A percentile compares a stretch with the other conserved stretches of the same genome.
phyloP scores from a whole-genome alignment of 2,797 vertebrate species.

The Nasua narica region DNA sequence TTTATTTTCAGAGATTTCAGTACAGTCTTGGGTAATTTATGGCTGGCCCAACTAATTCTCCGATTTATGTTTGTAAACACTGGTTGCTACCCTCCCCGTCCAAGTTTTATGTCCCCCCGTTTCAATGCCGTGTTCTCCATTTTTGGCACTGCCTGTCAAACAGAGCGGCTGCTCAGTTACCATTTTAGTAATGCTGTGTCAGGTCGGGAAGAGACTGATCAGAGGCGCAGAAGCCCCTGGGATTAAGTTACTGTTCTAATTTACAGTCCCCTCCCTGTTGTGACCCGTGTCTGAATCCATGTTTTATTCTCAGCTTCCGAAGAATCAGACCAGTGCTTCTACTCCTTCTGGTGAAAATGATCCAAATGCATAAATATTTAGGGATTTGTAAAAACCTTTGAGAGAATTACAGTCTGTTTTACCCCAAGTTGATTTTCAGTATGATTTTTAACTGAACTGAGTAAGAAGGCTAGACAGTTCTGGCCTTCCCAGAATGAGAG shows the following conservation, averaged over 20 bases:
- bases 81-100: conserved; percentile 85
- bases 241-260: conserved; percentile 77
- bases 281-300: conserved; percentile 36
- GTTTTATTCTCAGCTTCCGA: neutral
- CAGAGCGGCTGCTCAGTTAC: conserved; percentile 58
- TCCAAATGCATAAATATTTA: neutral
- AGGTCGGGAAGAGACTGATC: conserved; percentile 66
- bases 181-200: conserved; percentile 71
- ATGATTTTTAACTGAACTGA: neutral
- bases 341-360: neutral
- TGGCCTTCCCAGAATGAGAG: neutral
- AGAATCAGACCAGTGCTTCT: neutral
- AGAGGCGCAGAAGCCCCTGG: conserved; percentile 38
- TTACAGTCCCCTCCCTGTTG: neutral
- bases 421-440: neutral
- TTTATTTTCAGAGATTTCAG: conserved; percentile 69
- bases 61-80: conserved; percentile 89
- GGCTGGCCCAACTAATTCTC: conserved; percentile 75
- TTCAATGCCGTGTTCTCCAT: conserved; percentile 85
- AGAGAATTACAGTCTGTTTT: neutral
- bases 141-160: conserved; percentile 85
- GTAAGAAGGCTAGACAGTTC: neutral
- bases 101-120: conserved; percentile 74
- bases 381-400: neutral
- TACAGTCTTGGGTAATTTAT: conserved; percentile 76